Evolutionary conservation across 2,888 invertebrate species (phyloP), one percentile per base, ranked within the genome.

Genomic region (Nezara viridula): DNA sequence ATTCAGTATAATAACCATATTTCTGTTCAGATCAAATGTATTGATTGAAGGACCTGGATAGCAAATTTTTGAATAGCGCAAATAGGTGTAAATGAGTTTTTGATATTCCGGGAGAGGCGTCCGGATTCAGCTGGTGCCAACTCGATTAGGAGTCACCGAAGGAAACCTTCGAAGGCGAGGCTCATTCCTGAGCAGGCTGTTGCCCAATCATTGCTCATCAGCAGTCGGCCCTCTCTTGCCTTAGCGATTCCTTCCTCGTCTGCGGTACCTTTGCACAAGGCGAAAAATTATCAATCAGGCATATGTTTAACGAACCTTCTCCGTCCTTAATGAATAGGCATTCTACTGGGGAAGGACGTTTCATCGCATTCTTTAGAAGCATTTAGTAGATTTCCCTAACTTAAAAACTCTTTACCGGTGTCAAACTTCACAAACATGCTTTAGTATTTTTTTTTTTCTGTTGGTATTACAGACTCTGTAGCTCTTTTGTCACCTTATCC

Each of bases 171-270:
- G 60, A 60, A 60, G 77, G 77, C 77, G 77, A 77, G 77, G 77
- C 77, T 40, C 77, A 77, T 77, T 77, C 77, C 77, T 77, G 37
- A 40, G 77, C 40, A 40, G 55, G 9, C 27, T 40, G 21, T 77
- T 77, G 77, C 77, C 77, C 37, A 77, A 77, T 60, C 77, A 5
- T 77, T 24, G 77, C 37, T 40, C 77, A 77, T 77, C 77, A 37
- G 40, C 9, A 40, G 40, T 77, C 40, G 40, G 21, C 40, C 16
- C 27, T 60, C 27, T 60, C 60, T 60, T 60, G 2, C 14, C 60
- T 40, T 40, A 10, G 37, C 12, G 21, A 77, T 77, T 77, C 77
- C 21, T 40, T 19, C 40, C 40, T 32, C 73, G 73, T 73, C 14
- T 77, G 19, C 77, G 77, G 19, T 24, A 6, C 21, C 77, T 77